These are phyloP conservation scores for Zophobas atratus DNA, from an alignment of 1,140 invertebrate species.

Conservation along the genomic window DNA sequence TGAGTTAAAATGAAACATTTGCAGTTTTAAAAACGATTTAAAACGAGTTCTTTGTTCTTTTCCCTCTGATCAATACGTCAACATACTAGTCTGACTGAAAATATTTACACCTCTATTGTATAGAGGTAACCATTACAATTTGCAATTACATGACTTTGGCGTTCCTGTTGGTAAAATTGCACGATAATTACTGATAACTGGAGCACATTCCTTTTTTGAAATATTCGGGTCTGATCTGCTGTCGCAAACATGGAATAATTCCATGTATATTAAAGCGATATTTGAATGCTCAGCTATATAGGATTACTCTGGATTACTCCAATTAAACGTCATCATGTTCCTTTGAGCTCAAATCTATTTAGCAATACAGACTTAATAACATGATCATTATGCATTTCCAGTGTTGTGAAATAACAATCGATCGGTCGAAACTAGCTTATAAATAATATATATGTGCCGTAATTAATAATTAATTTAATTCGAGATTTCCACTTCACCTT, in stretches of 20 bases:
- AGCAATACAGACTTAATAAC: conserved; percentile 27
- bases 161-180: conserved; percentile 20
- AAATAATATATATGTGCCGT: conserved; percentile 28
- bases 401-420: conserved; percentile 26
- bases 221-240: background rate
- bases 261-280: background rate
- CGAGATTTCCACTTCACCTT: conserved; percentile 16
- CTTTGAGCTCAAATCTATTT: conserved; percentile 26
- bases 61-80: conserved; percentile 51
- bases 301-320: conserved; percentile 13
- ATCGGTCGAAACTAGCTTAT: conserved; percentile 5
- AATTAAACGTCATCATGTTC: conserved; percentile 18
- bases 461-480: conserved; percentile 39
- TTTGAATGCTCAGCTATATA: conserved; percentile 10
- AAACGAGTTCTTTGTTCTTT: conserved; percentile 50
- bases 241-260: conserved; percentile 6
- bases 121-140: conserved; percentile 33
- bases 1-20: conserved; percentile 38
- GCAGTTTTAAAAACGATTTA: conserved; percentile 51
- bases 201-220: background rate
- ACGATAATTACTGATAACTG: conserved; percentile 15
- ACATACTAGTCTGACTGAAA: conserved; percentile 51
- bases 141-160: conserved; percentile 40
- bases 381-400: conserved; percentile 12
- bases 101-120: conserved; percentile 51